Evolutionary conservation across 2,888 invertebrate species (phyloP).

Genomic region (Dasypogon diadema): DNA sequence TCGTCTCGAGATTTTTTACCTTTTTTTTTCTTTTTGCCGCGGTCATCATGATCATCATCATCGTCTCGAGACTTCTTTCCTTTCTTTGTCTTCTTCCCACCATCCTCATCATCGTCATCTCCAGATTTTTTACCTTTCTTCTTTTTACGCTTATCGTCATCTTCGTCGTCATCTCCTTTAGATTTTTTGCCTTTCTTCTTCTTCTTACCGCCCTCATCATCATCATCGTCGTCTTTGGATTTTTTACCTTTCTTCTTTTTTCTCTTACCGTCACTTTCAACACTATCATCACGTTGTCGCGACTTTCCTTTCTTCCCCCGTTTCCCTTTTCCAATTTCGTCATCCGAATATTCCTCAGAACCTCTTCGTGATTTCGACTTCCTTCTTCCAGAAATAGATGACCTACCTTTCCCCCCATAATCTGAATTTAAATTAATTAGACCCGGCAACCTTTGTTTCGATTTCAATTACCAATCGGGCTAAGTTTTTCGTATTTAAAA

Average conservation of each 20-base stretch:
- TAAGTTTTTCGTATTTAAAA: constrained; percentile 53
- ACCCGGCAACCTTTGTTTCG: too few relatives aligned
- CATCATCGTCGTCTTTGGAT: background rate
- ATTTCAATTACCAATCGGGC: background rate
- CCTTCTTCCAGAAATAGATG: too few relatives aligned
- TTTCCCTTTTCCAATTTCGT: background rate
- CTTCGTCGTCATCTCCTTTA: constrained; percentile 15
- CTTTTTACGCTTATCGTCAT: constrained; percentile 43
- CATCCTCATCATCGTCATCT: constrained; percentile 56
- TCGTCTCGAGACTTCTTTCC: background rate
- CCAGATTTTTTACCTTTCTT: background rate
- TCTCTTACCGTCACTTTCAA: background rate
- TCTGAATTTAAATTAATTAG: background rate
- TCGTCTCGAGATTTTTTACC: background rate
- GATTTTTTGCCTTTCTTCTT: constrained; percentile 10
- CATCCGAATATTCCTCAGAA: background rate
- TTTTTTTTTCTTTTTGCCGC: background rate
- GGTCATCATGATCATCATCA: background rate
- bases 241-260: constrained; percentile 15
- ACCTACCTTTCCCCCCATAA: background rate
- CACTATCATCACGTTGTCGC: background rate
- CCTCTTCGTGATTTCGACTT: background rate
- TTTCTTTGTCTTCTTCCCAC: constrained; percentile 34
- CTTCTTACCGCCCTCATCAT: background rate
- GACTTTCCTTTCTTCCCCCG: background rate